phyloP scores from a whole-genome alignment of 2,888 invertebrate species.

The Eupithecia centaureata region DNA sequence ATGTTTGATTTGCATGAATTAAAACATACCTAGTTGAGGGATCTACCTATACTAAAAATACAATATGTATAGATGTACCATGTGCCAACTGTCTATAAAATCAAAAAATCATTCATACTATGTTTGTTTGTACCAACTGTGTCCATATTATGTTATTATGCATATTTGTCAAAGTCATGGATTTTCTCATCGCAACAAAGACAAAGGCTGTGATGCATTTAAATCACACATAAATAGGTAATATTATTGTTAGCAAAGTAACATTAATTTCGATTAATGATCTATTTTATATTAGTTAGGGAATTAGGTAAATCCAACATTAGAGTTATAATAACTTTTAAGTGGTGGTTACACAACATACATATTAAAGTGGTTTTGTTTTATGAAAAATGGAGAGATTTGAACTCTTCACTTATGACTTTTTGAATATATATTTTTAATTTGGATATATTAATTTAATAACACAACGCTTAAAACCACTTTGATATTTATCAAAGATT shows the following conservation, averaged over 20 bases:
- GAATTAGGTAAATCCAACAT: not conserved
- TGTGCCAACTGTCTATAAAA: not conserved
- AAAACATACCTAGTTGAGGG: not conserved
- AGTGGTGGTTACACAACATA: not conserved
- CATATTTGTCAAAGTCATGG: not conserved
- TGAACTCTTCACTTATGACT: not conserved
- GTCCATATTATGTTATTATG: not conserved
- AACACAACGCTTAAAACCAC: slow-evolving; percentile 9
- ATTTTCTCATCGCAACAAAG: not conserved
- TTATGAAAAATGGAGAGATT: not conserved
- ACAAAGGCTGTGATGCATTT: not conserved
- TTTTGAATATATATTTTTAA: not conserved
- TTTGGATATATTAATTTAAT: too few species aligned
- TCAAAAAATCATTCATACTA: not conserved
- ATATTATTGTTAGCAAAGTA: not conserved
- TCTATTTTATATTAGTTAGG: not conserved
- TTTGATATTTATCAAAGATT: slow-evolving; percentile 15
- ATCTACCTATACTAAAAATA: not conserved
- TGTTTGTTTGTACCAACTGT: not conserved
- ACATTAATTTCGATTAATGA: not conserved
- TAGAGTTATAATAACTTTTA: slow-evolving; percentile 8
- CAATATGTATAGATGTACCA: not conserved
- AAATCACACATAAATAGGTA: not conserved
- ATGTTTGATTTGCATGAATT: slow-evolving; percentile 14
- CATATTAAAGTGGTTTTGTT: slow-evolving; percentile 3